Conservation (phyloP, 2,797 vertebrate genomes). For the Gymnocypris eckloni region DNA sequence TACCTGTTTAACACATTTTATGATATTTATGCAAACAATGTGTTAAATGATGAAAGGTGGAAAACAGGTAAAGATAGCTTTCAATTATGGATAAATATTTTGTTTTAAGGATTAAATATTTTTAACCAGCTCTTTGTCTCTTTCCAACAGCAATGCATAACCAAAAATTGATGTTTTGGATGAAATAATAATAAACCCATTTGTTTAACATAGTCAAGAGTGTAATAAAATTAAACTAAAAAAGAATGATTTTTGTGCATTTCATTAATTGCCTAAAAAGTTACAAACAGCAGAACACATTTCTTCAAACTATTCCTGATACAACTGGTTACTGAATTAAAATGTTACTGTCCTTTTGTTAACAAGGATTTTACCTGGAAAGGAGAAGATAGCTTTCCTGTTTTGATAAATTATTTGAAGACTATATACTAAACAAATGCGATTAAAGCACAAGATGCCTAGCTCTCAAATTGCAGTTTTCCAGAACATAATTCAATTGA, state of each 20-base stretch:
- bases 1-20: too few relatives aligned
- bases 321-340: conserved; percentile 6
- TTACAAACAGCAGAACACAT: background rate
- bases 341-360: too few relatives aligned
- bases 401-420: conserved; percentile 47
- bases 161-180: conserved; percentile 15
- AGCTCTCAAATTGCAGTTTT: conserved; percentile 40
- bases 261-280: background rate
- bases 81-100: conserved; percentile 51
- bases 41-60: conserved; percentile 42
- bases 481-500: conserved; percentile 43
- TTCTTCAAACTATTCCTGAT: background rate
- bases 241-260: too few relatives aligned
- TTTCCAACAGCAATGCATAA: conserved; percentile 23
- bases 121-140: conserved; percentile 35
- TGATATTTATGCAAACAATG: too few relatives aligned
- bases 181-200: conserved; percentile 19
- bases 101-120: conserved; percentile 8
- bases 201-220: background rate
- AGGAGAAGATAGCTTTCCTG: conserved; percentile 47
- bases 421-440: background rate
- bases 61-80: conserved; percentile 37
- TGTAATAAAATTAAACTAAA: background rate
- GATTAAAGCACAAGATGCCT: conserved; percentile 23
- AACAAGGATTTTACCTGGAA: too few relatives aligned